Evolutionary conservation across 2,888 invertebrate species (phyloP).

Genomic region (Drosophila helvetica): DNA sequence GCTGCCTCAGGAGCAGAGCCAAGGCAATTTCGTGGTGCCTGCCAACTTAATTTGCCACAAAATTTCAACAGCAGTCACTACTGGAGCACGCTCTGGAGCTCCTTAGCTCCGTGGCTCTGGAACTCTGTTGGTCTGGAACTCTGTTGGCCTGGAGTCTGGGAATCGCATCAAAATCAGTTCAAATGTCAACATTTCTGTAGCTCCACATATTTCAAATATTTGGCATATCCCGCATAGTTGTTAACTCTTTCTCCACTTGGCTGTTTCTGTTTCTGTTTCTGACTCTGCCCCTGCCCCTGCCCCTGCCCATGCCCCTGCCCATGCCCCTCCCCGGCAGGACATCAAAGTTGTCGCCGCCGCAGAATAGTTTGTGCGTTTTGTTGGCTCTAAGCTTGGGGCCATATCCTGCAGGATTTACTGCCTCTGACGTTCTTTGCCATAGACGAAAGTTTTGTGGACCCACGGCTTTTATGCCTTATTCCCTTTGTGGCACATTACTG

Average conservation of each 20-base stretch:
- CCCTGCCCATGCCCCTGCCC: neutral
- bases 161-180: constrained; percentile 32
- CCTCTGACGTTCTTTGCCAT: constrained; percentile 5
- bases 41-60: constrained; percentile 58
- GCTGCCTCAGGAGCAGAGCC: constrained; percentile 9
- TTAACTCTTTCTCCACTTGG: constrained; percentile 37
- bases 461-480: constrained; percentile 42
- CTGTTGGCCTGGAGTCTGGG: neutral
- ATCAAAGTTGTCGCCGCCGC: constrained; percentile 54
- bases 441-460: constrained; percentile 50
- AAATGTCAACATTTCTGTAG: constrained; percentile 65
- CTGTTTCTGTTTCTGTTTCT: constrained; percentile 3
- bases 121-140: neutral
- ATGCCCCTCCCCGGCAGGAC: constrained; percentile 15
- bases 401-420: constrained; percentile 47
- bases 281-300: neutral
- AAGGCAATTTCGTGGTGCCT: constrained; percentile 46
- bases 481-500: constrained; percentile 53
- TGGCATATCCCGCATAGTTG: constrained; percentile 48
- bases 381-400: constrained; percentile 47
- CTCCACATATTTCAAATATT: constrained; percentile 70
- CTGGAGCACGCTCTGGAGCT: constrained; percentile 8
- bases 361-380: constrained; percentile 61
- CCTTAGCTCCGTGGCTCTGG: too few relatives aligned
- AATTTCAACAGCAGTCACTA: constrained; percentile 10